Base-by-base conservation (phyloP, 2,113 vertebrate genomes). In the Odocoileus hemionus region DNA sequence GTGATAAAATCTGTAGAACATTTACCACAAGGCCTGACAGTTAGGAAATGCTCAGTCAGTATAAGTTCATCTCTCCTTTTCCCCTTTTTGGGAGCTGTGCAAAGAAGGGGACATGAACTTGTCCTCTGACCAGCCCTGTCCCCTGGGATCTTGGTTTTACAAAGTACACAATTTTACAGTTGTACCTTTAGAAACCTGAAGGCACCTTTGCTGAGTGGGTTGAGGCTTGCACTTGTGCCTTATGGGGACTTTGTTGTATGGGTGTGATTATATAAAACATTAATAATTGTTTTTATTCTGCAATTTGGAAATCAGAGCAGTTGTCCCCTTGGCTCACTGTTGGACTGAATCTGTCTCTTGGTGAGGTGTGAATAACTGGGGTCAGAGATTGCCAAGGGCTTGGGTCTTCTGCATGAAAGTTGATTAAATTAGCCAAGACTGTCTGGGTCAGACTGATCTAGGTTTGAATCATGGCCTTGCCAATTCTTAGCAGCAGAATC, bases 81-180 rank as follows among this genome's bases (percentile, higher is more conserved):
- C 10, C 3, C 23, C 33, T 80, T 76, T 47, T 26, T 67, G 1
- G 47, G 33, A 79, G 30, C 39, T 76, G 17, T 7, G 58, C 5
- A 54, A 0, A 43, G 28, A 90, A 58, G 57, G 21, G 50, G 33
- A 28, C 0, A 12, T 3, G 26, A 52, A n/a, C 17, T 30, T 45
- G 23, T 30, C 9, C 26, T 23, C 47, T 33, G 26, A 33, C 55
- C 86, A 43, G 64, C 21, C 7, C 23, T 50, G 17, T 45, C 26
- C 43, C 9, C 7, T 55, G 50, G 76, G n/a, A 36, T 78, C 43
- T 50, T 61, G 17, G 67, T 13, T 95, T 78, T 33, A 61, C 79
- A 97, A 91, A 95, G 78, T 50, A 54, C 2, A 36, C n/a, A 76
- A 83, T 70, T 96, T 95, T 79, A 64, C 36, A 89, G 43, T 88